Evolutionary conservation across 2,797 vertebrate species (phyloP).

Genomic region (Ficedula albicollis): DNA sequence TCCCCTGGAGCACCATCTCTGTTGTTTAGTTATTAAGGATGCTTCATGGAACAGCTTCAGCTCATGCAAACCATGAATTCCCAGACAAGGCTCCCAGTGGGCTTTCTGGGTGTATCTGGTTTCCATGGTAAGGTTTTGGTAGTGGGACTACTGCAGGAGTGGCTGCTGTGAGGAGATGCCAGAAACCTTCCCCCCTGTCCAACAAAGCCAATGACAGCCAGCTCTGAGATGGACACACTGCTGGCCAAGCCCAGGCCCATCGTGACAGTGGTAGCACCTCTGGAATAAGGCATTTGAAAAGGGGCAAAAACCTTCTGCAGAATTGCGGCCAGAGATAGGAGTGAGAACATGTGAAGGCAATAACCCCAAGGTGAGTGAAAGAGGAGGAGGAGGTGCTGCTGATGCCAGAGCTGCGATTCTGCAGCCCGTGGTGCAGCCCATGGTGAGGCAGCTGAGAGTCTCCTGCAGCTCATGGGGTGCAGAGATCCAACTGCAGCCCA

Average conservation of each 20-base stretch:
- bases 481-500: background rate
- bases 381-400: background rate
- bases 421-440: too few species aligned
- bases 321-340: background rate
- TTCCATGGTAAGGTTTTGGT: background rate
- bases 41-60: background rate
- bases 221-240: background rate
- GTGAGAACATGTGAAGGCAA: background rate
- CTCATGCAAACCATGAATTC: background rate
- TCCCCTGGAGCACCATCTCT: rapidly evolving
- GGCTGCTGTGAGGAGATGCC: background rate
- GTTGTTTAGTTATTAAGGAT: background rate
- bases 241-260: background rate
- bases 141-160: background rate
- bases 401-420: background rate
- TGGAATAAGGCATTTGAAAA: background rate
- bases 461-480: background rate
- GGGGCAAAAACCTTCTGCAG: background rate
- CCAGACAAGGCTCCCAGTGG: background rate
- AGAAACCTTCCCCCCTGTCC: background rate
- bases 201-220: background rate
- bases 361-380: background rate
- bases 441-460: too few species aligned
- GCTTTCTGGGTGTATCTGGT: too few species aligned
- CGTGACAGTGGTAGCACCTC: background rate